phyloP scores from a whole-genome alignment of 1,140 invertebrate species.

The Idris sp. region DNA sequence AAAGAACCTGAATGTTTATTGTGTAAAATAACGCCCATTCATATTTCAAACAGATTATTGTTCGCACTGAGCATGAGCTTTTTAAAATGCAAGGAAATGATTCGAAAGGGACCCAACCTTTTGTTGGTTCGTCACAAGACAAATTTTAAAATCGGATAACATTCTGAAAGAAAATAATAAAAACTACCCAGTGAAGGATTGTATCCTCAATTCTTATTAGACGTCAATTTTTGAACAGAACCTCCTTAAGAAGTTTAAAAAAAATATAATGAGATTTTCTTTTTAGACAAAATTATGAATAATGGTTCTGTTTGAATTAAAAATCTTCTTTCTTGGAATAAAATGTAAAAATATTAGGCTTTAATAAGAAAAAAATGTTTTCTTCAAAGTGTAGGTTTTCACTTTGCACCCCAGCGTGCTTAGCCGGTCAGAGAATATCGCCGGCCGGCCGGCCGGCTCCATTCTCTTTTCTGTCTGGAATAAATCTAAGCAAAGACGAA shows the following conservation, averaged over 20 bases:
- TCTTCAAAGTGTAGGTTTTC: conserved; percentile 41
- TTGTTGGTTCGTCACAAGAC: conserved; percentile 23
- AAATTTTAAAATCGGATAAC: conserved; percentile 27
- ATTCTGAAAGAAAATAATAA: conserved; percentile 6
- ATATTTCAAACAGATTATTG: conserved; percentile 3
- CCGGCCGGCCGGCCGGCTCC: conserved; percentile 28
- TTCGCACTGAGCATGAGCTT: neutral
- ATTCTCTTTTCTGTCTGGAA: conserved; percentile 33
- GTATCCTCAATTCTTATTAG: conserved; percentile 8
- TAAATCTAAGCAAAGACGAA: conserved; percentile 28
- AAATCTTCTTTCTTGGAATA: no score
- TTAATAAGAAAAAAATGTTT: no score
- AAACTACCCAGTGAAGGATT: neutral
- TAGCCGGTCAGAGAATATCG: conserved; percentile 13
- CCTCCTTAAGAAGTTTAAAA: conserved; percentile 10
- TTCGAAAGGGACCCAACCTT: conserved; percentile 16
- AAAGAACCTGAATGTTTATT: neutral
- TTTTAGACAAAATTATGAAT: neutral
- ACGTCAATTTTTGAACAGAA: conserved; percentile 15
- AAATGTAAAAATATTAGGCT: conserved; percentile 12
- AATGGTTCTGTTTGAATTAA: no score
- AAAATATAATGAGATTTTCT: neutral
- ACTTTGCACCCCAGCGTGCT: conserved; percentile 15
- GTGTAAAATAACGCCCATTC: conserved; percentile 4
- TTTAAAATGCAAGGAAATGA: conserved; percentile 14